These are phyloP conservation scores for Pseudopleuronectes americanus DNA, from an alignment of 2,797 vertebrate genomes.

Conservation along the genomic window DNA sequence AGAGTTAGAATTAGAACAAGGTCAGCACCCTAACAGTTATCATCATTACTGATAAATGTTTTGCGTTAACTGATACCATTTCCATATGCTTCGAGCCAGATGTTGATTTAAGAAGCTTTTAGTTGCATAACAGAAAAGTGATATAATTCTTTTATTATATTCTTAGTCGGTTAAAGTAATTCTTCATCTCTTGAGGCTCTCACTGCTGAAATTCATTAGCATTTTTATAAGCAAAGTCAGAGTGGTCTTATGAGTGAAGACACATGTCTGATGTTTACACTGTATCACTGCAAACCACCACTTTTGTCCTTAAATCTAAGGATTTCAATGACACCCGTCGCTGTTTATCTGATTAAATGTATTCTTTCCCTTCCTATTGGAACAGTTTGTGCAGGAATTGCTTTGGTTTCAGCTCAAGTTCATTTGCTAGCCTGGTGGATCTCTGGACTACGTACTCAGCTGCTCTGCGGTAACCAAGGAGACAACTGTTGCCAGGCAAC, in stretches of 20 bases:
- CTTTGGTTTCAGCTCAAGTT: slow-evolving; percentile 73
- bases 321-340: not conserved
- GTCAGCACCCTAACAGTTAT: not conserved
- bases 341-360: slow-evolving; percentile 9
- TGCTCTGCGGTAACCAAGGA: slow-evolving; percentile 84
- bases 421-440: slow-evolving; percentile 76
- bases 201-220: not conserved
- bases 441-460: slow-evolving; percentile 79
- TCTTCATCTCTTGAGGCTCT: not conserved
- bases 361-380: slow-evolving; percentile 7
- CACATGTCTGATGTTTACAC: not conserved
- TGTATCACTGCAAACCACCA: not conserved
- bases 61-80: not conserved
- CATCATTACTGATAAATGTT: not conserved
- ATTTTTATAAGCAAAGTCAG: not conserved
- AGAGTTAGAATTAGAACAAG: not conserved
- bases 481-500: slow-evolving; percentile 87
- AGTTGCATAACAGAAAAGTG: not conserved
- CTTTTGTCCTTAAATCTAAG: slow-evolving; percentile 1
- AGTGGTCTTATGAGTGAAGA: not conserved
- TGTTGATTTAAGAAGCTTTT: not conserved
- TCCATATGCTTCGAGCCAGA: not conserved
- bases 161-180: not conserved
- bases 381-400: slow-evolving; percentile 42
- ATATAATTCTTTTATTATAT: not conserved